phyloP scores from a whole-genome alignment of 2,797 vertebrate species.

The Pogonophryne albipinna region DNA sequence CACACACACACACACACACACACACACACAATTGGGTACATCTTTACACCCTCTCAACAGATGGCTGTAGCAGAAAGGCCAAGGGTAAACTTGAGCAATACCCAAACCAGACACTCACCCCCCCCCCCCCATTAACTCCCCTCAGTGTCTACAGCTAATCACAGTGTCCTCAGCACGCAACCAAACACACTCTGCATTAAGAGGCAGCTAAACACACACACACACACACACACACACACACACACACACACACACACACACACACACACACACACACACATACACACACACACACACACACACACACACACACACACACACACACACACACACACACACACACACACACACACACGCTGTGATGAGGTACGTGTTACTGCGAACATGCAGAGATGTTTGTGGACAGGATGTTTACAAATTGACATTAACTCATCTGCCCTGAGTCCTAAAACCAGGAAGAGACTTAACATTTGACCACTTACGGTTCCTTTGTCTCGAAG shows the following conservation, averaged over 20 bases:
- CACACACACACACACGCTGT: slow-evolving; percentile 11
- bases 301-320: slow-evolving; percentile 18
- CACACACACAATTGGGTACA: slow-evolving; percentile 36
- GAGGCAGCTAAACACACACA: slow-evolving; percentile 7
- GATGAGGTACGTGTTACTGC: background rate
- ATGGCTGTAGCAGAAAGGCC: slow-evolving; percentile 70
- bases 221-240: slow-evolving; percentile 23
- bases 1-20: background rate
- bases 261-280: slow-evolving; percentile 26
- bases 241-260: slow-evolving; percentile 16
- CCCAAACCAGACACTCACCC: slow-evolving; percentile 69
- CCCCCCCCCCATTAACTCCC: slow-evolving; percentile 24
- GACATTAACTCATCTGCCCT: background rate
- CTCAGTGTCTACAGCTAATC: slow-evolving; percentile 68
- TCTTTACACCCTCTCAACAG: slow-evolving; percentile 69
- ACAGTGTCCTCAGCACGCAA: slow-evolving; percentile 56
- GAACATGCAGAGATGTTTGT: background rate
- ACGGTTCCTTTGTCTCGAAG: too few species aligned
- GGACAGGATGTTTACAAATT: background rate
- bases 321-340: slow-evolving; percentile 26
- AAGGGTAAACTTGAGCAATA: slow-evolving; percentile 71
- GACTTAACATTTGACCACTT: too few species aligned
- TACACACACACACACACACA: slow-evolving; percentile 14
- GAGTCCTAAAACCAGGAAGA: too few species aligned
- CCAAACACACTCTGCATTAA: slow-evolving; percentile 32